A percentile compares a stretch with the other conserved stretches of the same genome.
phyloP scores from a whole-genome alignment of 2,797 vertebrate species.

The Acanthurus lineatus region DNA sequence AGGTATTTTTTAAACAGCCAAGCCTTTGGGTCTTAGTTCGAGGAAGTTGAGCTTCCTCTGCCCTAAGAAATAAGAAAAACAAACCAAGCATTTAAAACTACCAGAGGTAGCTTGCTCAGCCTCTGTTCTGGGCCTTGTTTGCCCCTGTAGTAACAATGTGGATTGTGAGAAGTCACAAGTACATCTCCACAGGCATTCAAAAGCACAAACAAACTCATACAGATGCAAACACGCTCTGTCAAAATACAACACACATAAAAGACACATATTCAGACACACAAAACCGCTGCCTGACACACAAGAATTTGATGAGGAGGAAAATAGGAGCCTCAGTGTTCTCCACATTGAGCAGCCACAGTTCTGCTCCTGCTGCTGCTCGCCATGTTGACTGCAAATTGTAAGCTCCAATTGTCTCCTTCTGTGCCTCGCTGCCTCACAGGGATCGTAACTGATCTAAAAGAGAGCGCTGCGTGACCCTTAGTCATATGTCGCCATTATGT shows the following conservation, averaged over 20 bases:
- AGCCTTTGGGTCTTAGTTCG: slow-evolving; percentile 43
- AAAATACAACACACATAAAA: slow-evolving; percentile 40
- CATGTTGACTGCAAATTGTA: slow-evolving; percentile 52
- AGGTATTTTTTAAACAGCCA: slow-evolving; percentile 33
- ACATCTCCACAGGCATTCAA: slow-evolving; percentile 67
- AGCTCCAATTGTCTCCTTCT: slow-evolving; percentile 66
- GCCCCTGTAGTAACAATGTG: slow-evolving; percentile 76
- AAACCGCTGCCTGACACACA: slow-evolving; percentile 19
- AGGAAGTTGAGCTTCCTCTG: slow-evolving; percentile 41
- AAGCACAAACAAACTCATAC: slow-evolving; percentile 56
- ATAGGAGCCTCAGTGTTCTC: slow-evolving; percentile 58
- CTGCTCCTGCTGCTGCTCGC: slow-evolving; percentile 44
- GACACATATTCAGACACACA: slow-evolving; percentile 17
- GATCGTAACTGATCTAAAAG: slow-evolving; percentile 46
- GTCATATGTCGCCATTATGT: slow-evolving; percentile 53
- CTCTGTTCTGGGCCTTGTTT: slow-evolving; percentile 79
- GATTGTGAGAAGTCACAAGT: slow-evolving; percentile 73
- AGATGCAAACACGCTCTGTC: slow-evolving; percentile 52
- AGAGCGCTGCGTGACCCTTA: slow-evolving; percentile 51
- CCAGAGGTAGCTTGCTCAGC: slow-evolving; percentile 53
- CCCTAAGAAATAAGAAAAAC: slow-evolving; percentile 21
- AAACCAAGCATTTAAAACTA: slow-evolving; percentile 44
- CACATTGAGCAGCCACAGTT: slow-evolving; percentile 14
- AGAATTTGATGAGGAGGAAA: slow-evolving; percentile 41
- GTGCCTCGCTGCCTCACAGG: slow-evolving; percentile 55